Evolutionary conservation across 1,140 invertebrate species (phyloP), one percentile per base, ranked within the genome.

Genomic region (Pinna nobilis): DNA sequence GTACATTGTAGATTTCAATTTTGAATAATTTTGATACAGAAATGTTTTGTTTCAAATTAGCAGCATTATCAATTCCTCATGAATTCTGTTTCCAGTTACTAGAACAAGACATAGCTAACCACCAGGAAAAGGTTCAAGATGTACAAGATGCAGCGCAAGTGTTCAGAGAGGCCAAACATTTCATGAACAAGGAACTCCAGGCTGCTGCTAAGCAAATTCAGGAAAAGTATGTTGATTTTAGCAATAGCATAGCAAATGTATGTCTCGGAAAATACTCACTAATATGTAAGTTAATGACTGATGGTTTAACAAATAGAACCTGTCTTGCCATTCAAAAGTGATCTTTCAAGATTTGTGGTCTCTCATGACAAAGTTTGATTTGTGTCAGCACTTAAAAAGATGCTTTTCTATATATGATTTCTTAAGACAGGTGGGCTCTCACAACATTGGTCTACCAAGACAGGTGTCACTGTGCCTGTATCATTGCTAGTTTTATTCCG

Each of bases 121-220:
- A 98, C 89, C 94, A 90, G 74, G 98, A 99, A 84, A 93, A 98
- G 69, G 95, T 99, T 82, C 96, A 98, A 66, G 93, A 93, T 66
- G 94, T 99, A 59, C 92, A 94, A 41, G 92, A 94, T 64, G 94
- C 95, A 44, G 96, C 96, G 11, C 93, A 94, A 70, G 94, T 96
- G 80, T 99, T 99, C 88, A 93, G 97, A 18, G 93, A 96, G 81
- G 91, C 92, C 3, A 96, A 95, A 15, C 98, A 99, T 90, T 99
- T 99, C 90, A 97, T 99, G 90, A 94, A 97, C 0, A 96, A 98
- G 63, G 97, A 96, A 81, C 98, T 99, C 70, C 93, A 93, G 68
- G 90, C 93, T 20, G 98, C 98, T 88, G 91, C 93, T 77, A 88
- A 91, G 66, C 92, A 93, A 44, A 78, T 83, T 30, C 66, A 76